Conservation (phyloP, 2,797 vertebrate genomes). For the Enteromius treurensis region DNA sequence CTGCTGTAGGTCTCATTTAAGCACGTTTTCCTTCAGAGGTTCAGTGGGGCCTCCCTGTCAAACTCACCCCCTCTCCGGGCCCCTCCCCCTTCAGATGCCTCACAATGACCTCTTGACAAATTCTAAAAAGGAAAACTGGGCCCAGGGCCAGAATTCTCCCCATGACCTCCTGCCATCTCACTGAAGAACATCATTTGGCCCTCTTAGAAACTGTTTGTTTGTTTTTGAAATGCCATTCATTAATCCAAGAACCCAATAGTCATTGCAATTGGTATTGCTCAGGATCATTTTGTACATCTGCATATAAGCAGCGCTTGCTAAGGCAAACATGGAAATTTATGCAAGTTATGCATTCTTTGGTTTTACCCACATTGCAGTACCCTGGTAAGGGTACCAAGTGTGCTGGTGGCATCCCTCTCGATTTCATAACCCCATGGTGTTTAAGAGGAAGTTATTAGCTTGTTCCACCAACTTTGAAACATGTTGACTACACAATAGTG, state of each 20-base stretch:
- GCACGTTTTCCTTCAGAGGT: slow-evolving; percentile 28
- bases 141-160: slow-evolving; percentile 48
- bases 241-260: slow-evolving; percentile 20
- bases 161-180: slow-evolving; percentile 54
- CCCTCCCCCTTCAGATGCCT: slow-evolving; percentile 44
- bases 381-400: not conserved
- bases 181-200: slow-evolving; percentile 53
- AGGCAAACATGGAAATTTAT: slow-evolving; percentile 11
- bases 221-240: slow-evolving; percentile 27
- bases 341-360: not conserved
- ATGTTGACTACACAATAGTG: not conserved
- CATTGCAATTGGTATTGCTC: not conserved
- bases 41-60: slow-evolving; percentile 49
- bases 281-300: slow-evolving; percentile 21
- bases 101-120: slow-evolving; percentile 58
- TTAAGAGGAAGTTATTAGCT: not conserved
- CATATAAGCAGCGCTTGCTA: not conserved
- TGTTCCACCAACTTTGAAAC: not conserved
- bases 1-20: slow-evolving; percentile 40
- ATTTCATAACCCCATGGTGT: not conserved
- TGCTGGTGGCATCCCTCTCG: not conserved
- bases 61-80: slow-evolving; percentile 28
- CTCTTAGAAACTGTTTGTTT: slow-evolving; percentile 41
- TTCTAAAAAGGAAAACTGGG: slow-evolving; percentile 56
- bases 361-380: not conserved